These are phyloP conservation scores for Galerucella nymphaeae DNA, from an alignment of 2,888 invertebrate genomes.

Conservation along the genomic window DNA sequence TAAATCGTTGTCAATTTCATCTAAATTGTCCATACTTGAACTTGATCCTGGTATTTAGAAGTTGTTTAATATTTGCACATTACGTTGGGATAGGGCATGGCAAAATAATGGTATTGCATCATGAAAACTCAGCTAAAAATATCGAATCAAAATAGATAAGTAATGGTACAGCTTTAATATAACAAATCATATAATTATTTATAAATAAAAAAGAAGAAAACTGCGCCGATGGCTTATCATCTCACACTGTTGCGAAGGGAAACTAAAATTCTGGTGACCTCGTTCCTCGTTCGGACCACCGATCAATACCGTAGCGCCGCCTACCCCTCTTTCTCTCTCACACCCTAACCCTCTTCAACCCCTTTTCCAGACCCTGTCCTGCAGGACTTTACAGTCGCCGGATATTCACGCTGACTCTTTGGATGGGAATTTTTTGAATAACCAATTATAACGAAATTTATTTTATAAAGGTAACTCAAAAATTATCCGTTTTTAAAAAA, in stretches of 20 bases:
- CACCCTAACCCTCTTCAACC: constrained; percentile 44
- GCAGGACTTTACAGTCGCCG: constrained; percentile 12
- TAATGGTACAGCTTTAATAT: no score
- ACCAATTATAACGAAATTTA: not conserved
- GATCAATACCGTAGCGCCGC: constrained; percentile 56
- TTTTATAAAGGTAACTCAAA: no score
- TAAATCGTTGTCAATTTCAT: constrained; percentile 5
- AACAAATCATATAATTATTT: not conserved
- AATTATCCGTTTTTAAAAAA: no score
- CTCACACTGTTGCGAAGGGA: constrained; percentile 55
- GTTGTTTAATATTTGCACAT: not conserved
- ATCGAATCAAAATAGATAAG: not conserved
- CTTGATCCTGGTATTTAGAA: not conserved
- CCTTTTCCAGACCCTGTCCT: not conserved
- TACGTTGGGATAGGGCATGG: constrained; percentile 12
- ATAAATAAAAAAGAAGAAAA: not conserved
- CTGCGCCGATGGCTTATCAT: constrained; percentile 28
- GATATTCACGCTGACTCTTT: constrained; percentile 14
- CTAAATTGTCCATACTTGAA: constrained; percentile 8
- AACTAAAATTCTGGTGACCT: constrained; percentile 55
- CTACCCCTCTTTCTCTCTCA: constrained; percentile 23
- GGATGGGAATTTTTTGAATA: not conserved
- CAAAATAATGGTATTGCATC: not conserved
- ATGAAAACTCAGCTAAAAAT: not conserved
- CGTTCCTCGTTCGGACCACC: constrained; percentile 52